Evolutionary conservation across 53 echinoderm and acorn worm species (phyloP).

Genomic region (Antedon mediterranea): DNA sequence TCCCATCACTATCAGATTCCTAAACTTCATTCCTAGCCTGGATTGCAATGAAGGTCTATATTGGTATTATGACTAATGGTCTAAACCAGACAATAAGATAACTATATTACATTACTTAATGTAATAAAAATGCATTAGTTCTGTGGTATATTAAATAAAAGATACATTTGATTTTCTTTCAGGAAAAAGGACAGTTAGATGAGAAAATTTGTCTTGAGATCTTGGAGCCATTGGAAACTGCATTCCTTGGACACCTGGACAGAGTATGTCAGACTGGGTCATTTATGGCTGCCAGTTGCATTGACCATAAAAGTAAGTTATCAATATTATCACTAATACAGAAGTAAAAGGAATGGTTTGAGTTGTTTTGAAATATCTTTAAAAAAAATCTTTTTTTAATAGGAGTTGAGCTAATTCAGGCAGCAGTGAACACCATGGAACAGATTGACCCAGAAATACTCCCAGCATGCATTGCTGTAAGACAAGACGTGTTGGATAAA

Average conservation of each 20-base stretch:
- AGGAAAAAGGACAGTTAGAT: constrained; percentile 61
- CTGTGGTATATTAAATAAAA: not conserved
- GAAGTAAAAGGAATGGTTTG: no score
- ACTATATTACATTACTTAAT: not conserved
- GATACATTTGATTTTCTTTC: not conserved
- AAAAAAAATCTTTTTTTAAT: not conserved
- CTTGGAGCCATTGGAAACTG: constrained; percentile 73
- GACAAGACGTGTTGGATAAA: constrained; percentile 59
- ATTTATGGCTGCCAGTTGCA: constrained; percentile 64
- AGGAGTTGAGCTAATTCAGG: constrained; percentile 32
- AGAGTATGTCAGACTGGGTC: constrained; percentile 55
- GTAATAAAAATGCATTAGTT: not conserved
- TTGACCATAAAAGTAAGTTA: constrained; percentile 53
- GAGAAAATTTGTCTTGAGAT: constrained; percentile 60
- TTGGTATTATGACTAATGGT: no score
- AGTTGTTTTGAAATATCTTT: no score
- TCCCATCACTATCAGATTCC: no score
- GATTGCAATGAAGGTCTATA: no score
- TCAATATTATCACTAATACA: no score
- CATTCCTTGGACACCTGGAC: constrained; percentile 72
- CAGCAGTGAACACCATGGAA: constrained; percentile 42
- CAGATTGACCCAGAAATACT: constrained; percentile 67
- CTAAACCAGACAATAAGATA: no score
- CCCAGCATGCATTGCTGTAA: constrained; percentile 82
- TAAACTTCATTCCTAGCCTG: no score